Evolutionary conservation across 2,113 vertebrate genomes (phyloP).

Genomic region (Anoura caudifer): DNA sequence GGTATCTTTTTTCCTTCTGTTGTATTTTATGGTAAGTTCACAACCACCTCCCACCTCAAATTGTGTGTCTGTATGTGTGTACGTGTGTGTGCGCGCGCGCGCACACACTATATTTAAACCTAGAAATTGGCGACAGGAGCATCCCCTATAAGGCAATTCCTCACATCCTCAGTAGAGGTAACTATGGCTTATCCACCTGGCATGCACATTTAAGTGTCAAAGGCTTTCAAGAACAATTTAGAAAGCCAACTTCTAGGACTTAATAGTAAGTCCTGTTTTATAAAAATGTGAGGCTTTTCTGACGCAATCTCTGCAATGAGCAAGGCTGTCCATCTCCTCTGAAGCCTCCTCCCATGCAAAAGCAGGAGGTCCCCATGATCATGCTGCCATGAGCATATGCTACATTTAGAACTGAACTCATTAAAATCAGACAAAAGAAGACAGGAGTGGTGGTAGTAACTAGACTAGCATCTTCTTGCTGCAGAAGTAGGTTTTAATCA

Average conservation of each 20-base stretch:
- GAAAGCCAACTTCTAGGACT: not conserved
- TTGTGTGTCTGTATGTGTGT: not conserved
- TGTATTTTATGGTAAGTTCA: not conserved
- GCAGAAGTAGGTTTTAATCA: not conserved
- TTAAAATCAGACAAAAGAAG: conserved; percentile 20
- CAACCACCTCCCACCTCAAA: not conserved
- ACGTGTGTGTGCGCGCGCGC: too few species aligned
- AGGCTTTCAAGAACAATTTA: conserved; percentile 10
- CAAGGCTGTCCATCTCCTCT: not conserved
- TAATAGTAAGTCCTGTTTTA: not conserved
- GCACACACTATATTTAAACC: too few species aligned
- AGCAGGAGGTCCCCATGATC: not conserved
- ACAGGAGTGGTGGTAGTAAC: not conserved
- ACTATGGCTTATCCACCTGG: not conserved
- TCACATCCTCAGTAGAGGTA: not conserved
- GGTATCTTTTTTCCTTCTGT: not conserved
- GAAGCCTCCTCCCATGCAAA: not conserved
- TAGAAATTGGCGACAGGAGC: not conserved
- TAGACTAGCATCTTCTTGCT: not conserved
- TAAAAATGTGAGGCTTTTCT: conserved; percentile 33
- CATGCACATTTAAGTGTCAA: not conserved
- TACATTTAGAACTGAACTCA: not conserved
- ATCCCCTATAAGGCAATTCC: not conserved
- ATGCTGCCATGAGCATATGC: not conserved
- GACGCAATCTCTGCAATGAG: not conserved